Evolutionary conservation across 2,113 vertebrate species (phyloP).

Genomic region (Bubalus kerabau): DNA sequence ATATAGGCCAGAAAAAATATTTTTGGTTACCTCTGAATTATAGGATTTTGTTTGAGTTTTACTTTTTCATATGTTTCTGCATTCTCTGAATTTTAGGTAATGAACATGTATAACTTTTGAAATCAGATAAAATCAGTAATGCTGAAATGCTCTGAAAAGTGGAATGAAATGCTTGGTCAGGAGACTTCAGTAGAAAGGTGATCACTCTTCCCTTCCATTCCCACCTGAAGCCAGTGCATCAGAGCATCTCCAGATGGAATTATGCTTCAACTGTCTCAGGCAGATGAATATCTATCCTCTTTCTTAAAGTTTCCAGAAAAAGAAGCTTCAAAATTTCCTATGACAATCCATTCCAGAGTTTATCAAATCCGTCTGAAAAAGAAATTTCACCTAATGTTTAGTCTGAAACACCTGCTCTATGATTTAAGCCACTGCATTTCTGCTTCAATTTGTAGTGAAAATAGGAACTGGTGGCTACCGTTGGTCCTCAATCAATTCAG

Average conservation of each 20-base stretch:
- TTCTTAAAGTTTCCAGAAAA: constrained; percentile 39
- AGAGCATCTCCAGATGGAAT: neutral
- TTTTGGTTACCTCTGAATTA: neutral
- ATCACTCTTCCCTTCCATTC: neutral
- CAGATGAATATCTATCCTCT: neutral
- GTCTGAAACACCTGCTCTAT: neutral
- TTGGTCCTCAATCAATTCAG: neutral
- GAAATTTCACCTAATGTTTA: neutral
- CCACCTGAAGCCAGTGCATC: neutral
- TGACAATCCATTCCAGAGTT: constrained; percentile 13
- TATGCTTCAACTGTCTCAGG: neutral
- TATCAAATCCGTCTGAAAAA: constrained; percentile 29
- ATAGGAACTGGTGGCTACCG: neutral
- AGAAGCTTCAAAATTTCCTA: neutral
- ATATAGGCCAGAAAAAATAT: neutral
- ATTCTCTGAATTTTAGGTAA: neutral
- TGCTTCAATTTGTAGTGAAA: neutral
- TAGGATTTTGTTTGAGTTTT: neutral
- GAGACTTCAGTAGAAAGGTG: neutral
- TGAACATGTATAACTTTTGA: neutral
- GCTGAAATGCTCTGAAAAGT: neutral
- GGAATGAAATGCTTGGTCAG: neutral
- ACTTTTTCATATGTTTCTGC: neutral
- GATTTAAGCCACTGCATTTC: neutral
- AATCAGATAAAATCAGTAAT: neutral